Evolutionary conservation across 2,888 invertebrate genomes (phyloP), one percentile per base, ranked within the genome.

Genomic region (Drosophila algonquin): DNA sequence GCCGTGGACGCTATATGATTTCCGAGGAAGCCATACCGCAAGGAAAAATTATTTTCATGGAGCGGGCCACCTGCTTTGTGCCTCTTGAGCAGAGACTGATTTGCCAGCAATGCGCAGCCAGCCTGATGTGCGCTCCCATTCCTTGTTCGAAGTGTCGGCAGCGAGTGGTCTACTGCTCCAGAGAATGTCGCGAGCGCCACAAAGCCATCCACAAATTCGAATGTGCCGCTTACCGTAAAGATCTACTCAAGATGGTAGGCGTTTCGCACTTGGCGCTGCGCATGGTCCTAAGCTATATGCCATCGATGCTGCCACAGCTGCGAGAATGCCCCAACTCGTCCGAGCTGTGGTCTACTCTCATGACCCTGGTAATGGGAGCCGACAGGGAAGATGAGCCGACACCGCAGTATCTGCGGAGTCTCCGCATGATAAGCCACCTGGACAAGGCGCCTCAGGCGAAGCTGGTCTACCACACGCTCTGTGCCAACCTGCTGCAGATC

Each of bases 1-100:
- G 16, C n/a, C 45, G 52, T 45, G 90, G 90, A 0, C 90, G 91
- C 6, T 72, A 76, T 50, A 91, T 93, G 27, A 89, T 95, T 35
- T 94, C 96, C 1, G 93, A 92, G 12, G 92, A 93, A 68, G 90
- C 93, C 40, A 93, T 96, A 3, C 91, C 92, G 9, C 93, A 94
- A 53, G 97, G 96, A 0, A 95, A 96, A 79, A 93, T 96, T 0
- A 91, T 98, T 46, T 96, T 97, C 90, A 93, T 95, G 0, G 98
- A 98, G 91, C 94, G 95, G 80, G 96, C 98, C 0, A 96, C 95
- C 90, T 94, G 96, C 1, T 96, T 96, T 91, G 96, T 97, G 2
- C 93, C 94, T 73, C 90, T 95, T 90, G 93, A 94, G 12, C 58
- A 80, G 18, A 57, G 55, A 1, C 7, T 30, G 93, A 30, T 30